Evolutionary conservation across 2,113 vertebrate species (phyloP).

Genomic region (Panthera uncia): DNA sequence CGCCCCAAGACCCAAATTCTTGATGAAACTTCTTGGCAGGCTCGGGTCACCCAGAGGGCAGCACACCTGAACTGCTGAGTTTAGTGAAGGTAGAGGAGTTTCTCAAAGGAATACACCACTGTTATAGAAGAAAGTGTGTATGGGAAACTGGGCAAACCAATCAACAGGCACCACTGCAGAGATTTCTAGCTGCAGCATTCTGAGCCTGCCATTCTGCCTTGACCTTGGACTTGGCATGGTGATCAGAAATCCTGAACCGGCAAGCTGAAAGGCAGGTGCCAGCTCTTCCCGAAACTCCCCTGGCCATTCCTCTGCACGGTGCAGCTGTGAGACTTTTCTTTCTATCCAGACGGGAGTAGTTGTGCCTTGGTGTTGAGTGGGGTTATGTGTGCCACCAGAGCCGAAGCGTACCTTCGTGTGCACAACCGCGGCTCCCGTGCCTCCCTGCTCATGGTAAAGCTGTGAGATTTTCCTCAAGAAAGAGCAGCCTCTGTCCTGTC

Average conservation of each 20-base stretch:
- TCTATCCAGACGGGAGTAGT: no score
- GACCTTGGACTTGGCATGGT: not conserved
- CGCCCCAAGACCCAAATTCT: not conserved
- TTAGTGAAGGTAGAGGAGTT: not conserved
- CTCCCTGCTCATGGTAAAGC: not conserved
- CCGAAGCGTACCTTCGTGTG: rapidly evolving
- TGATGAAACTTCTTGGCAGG: not conserved
- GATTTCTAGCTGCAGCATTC: not conserved
- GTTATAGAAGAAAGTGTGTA: not conserved
- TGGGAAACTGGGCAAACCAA: not conserved
- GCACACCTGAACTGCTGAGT: not conserved
- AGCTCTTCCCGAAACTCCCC: not conserved
- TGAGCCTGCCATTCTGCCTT: not conserved
- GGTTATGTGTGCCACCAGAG: no score
- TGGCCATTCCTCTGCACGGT: rapidly evolving
- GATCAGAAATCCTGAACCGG: not conserved
- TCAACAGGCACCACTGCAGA: not conserved
- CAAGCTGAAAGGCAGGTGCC: not conserved
- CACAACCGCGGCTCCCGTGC: rapidly evolving
- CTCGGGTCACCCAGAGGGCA: not conserved
- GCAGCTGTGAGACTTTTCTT: not conserved
- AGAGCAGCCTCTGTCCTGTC: not conserved
- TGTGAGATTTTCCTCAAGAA: not conserved
- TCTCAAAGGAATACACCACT: not conserved
- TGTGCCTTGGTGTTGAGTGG: not conserved